Conservation (phyloP, 2,113 vertebrate species). For the Glaucidium brasilianum region DNA sequence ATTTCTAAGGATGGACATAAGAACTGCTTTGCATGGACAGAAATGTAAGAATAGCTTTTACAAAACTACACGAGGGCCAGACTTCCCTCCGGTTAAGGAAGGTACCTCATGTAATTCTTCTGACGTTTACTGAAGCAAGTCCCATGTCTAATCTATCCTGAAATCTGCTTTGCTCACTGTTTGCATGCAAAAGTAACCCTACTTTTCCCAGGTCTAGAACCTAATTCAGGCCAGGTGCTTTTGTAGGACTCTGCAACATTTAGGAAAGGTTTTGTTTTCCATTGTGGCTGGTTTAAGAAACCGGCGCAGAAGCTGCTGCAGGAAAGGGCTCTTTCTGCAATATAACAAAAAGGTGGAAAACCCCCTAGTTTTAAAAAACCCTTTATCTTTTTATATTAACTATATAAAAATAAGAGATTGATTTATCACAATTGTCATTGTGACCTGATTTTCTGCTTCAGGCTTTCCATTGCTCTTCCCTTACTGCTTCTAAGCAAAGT, state of each 20-base stretch:
- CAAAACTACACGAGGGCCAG: neutral
- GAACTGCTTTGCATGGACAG: neutral
- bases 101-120: neutral
- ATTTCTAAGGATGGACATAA: neutral
- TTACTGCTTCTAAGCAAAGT: neutral
- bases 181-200: neutral
- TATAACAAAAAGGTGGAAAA: neutral
- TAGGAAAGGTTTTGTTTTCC: neutral
- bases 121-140: neutral
- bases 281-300: neutral
- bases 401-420: neutral
- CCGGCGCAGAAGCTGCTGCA: neutral
- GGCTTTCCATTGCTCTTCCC: neutral
- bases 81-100: neutral
- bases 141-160: accelerated
- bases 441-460: neutral
- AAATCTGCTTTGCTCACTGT: neutral
- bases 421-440: too few relatives aligned
- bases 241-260: neutral
- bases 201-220: neutral
- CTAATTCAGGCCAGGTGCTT: neutral
- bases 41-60: neutral
- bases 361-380: neutral
- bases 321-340: accelerated
- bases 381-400: neutral